phyloP scores from a whole-genome alignment of 1,140 invertebrate genomes.

The Chelonus insularis region DNA sequence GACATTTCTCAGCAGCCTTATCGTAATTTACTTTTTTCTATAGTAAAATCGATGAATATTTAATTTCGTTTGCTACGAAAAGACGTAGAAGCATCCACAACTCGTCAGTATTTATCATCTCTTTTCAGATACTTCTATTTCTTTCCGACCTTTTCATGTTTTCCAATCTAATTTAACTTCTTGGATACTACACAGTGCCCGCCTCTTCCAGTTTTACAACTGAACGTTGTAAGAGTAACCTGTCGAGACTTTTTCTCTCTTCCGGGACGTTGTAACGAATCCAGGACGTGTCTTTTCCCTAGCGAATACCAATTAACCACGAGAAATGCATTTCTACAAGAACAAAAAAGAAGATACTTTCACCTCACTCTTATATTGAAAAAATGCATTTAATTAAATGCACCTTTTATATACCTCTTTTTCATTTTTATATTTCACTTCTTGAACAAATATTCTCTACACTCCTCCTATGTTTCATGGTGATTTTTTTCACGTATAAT shows the following conservation, averaged over 20 bases:
- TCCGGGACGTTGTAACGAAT: neutral
- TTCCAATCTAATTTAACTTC: slow-evolving; percentile 17
- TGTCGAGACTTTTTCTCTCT: neutral
- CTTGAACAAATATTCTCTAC: neutral
- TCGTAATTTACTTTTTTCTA: neutral
- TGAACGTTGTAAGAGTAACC: neutral
- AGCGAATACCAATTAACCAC: slow-evolving; percentile 1
- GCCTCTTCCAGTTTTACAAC: neutral
- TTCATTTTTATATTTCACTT: neutral
- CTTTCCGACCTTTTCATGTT: neutral
- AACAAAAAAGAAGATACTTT: neutral
- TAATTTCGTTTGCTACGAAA: neutral
- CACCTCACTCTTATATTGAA: neutral
- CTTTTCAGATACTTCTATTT: neutral
- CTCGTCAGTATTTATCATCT: neutral
- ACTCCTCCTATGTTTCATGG: neutral
- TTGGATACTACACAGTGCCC: neutral
- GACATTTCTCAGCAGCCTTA: neutral
- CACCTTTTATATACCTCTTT: too few species aligned
- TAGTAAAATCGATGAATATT: slow-evolving; percentile 25
- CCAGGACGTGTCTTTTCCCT: neutral
- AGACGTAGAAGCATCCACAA: too few species aligned
- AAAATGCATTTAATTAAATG: neutral
- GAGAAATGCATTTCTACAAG: neutral
- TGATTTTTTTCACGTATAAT: too few species aligned